Evolutionary conservation across 2,888 invertebrate species (phyloP), one percentile per base, ranked within the genome.

Genomic region (Polydrusus pterygomalis): DNA sequence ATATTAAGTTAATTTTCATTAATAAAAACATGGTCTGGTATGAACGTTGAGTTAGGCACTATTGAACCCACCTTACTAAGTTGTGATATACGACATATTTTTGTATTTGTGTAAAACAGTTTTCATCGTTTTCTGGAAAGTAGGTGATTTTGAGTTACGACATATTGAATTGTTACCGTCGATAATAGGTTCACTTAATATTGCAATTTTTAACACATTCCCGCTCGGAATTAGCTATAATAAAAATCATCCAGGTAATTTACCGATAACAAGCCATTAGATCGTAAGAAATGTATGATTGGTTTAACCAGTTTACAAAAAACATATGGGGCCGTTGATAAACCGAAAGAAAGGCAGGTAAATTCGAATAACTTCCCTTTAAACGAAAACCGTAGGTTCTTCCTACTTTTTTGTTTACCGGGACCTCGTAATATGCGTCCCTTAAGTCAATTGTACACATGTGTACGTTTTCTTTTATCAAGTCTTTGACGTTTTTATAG

Each of bases 251-350:
- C 68, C 13, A 68, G 54, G 15, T 68, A 68, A 18, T 18, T 45
- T 18, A 54, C 54, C 0, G 18, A 54, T 7, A 18, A 9, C 0
- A 68, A 25, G 9, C 68, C 68, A 10, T 38, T 38, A 15, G 20
- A n/a, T 0, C 51, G 8, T n/a, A 68, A 25, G 5, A 1, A n/a
- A 15, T 18, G n/a, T 17, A 54, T 54, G 2, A 68, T 30, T 6
- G 68, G 56, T 34, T 40, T 51, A 6, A 54, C 30, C 25, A 68
- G 1, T 54, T 68, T 68, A n/a, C 25, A 49, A 54, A 68, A 68
- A 5, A 40, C 54, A 17, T 3, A 54, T 0, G 68, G 68, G 6
- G 45, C 45, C 17, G 38, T 54, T 2, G 34, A 0, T 15, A 68
- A 25, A 7, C 68, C 68, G 45, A 68, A 68, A 8, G 68, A 54